These are phyloP conservation scores for Camponotus floridanus DNA, from an alignment of 1,140 invertebrate genomes.

Conservation along the genomic window DNA sequence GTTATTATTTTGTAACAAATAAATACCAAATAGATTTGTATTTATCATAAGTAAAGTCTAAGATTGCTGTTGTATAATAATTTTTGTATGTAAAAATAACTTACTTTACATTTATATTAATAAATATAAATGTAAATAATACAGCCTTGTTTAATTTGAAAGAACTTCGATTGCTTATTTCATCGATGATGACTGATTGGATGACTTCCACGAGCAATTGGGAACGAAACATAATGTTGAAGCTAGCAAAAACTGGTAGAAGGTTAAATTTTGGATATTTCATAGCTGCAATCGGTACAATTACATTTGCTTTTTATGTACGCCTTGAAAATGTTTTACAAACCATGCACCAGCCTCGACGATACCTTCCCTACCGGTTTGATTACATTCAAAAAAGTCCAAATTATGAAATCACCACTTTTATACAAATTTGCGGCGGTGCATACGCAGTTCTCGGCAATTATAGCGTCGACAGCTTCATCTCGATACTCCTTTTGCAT, in stretches of 20 bases:
- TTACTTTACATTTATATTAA: not conserved
- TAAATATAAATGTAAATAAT: too few relatives aligned
- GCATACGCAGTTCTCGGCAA: not conserved
- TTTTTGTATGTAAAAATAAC: not conserved
- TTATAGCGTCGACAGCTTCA: slow-evolving; percentile 54
- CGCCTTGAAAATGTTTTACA: not conserved
- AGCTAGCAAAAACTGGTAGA: slow-evolving; percentile 1
- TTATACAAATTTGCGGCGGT: not conserved
- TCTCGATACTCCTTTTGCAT: slow-evolving; percentile 70
- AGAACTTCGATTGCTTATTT: slow-evolving; percentile 29
- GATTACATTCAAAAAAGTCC: not conserved
- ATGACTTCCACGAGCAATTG: not conserved
- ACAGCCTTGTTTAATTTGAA: not conserved
- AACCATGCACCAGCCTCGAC: not conserved
- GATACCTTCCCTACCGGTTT: not conserved
- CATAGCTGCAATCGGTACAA: too few relatives aligned
- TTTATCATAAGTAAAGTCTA: not conserved
- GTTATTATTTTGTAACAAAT: not conserved
- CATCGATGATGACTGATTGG: slow-evolving; percentile 18
- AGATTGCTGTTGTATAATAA: not conserved
- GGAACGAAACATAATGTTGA: slow-evolving; percentile 40
- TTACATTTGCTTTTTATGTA: not conserved
- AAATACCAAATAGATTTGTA: not conserved
- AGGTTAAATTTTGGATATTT: not conserved
- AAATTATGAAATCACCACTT: not conserved